Conservation (phyloP, 2,113 vertebrate genomes). For the Pollachius pollachius region DNA sequence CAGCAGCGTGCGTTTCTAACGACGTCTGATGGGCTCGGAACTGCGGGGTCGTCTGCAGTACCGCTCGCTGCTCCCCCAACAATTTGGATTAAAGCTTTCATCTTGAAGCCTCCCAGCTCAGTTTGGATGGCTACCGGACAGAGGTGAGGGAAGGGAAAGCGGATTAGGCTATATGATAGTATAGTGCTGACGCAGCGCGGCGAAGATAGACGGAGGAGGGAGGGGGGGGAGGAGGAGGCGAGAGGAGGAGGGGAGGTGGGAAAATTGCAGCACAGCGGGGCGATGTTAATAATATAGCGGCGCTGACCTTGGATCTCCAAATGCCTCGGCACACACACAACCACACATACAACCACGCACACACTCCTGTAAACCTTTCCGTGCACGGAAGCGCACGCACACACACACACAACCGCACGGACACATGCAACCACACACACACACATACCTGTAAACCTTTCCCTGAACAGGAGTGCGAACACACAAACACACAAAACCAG, state of each 20-base stretch:
- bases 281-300: neutral
- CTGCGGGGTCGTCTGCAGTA: too few species aligned
- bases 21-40: too few species aligned
- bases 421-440: too few species aligned
- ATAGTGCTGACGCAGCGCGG: slow-evolving; percentile 62
- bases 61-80: too few species aligned
- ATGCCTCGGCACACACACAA: too few species aligned
- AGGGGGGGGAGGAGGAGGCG: slow-evolving; percentile 20
- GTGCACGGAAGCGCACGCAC: too few species aligned
- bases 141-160: slow-evolving; percentile 42
- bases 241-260: slow-evolving; percentile 29
- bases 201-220: slow-evolving; percentile 37
- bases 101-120: slow-evolving; percentile 33
- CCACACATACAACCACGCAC: too few species aligned
- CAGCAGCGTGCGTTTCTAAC: too few species aligned
- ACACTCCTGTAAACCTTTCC: too few species aligned
- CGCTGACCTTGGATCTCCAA: too few species aligned
- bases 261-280: neutral
- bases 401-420: too few species aligned
- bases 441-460: neutral
- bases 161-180: slow-evolving; percentile 54
- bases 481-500: neutral
- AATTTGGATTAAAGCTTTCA: neutral
- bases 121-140: slow-evolving; percentile 11
- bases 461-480: neutral